phyloP scores from a whole-genome alignment of 2,888 invertebrate species.

The Brachyptera risi region DNA sequence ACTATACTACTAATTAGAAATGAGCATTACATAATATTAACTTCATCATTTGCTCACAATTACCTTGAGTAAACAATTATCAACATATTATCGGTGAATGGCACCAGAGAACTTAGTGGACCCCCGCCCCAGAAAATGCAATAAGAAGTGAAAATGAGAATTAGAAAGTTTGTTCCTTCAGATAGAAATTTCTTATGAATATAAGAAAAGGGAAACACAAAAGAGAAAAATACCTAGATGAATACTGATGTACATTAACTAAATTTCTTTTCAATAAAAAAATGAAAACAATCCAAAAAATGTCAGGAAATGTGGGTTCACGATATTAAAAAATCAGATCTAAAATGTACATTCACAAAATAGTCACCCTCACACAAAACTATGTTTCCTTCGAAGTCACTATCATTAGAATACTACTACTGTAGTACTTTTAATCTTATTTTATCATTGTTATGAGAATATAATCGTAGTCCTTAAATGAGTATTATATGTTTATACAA shows the following conservation, averaged over 20 bases:
- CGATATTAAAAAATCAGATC: slow-evolving; percentile 17
- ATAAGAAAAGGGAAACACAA: neutral
- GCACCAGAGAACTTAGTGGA: slow-evolving; percentile 20
- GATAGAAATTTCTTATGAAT: too few relatives aligned
- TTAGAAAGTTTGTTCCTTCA: too few relatives aligned
- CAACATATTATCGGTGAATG: slow-evolving; percentile 19
- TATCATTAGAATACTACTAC: slow-evolving; percentile 3
- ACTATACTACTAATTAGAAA: neutral
- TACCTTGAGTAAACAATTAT: neutral
- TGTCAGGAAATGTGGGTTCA: neutral
- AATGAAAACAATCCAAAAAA: slow-evolving; percentile 20
- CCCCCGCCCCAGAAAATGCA: slow-evolving; percentile 18
- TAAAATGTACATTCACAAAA: slow-evolving; percentile 13
- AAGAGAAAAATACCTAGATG: neutral
- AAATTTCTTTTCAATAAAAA: slow-evolving; percentile 12
- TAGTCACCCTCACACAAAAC: slow-evolving; percentile 19
- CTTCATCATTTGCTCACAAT: neutral
- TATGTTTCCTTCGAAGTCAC: neutral
- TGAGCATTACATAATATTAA: neutral
- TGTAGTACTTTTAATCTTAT: neutral
- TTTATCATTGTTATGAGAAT: neutral
- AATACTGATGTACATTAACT: slow-evolving; percentile 15
- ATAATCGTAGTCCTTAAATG: slow-evolving; percentile 1
- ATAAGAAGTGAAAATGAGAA: slow-evolving; percentile 12
- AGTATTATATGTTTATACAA: slow-evolving; percentile 15